phyloP scores from a whole-genome alignment of 2,888 invertebrate species.

The Hypomecis punctinalis region DNA sequence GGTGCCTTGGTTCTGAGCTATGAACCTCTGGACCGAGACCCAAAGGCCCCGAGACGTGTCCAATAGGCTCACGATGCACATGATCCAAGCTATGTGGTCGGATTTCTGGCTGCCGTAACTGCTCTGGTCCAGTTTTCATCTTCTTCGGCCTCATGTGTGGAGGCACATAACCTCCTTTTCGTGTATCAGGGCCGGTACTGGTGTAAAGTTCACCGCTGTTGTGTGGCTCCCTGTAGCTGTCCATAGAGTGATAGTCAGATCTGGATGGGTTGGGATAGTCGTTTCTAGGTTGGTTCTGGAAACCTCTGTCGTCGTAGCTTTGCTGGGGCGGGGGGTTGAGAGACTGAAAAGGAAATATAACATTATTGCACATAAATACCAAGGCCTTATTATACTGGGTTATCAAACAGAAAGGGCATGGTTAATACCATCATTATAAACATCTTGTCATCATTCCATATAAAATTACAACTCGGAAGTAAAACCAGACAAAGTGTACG shows the following conservation, averaged over 20 bases:
- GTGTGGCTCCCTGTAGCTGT: constrained; percentile 16
- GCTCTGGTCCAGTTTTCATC: background rate
- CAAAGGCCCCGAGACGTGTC: background rate
- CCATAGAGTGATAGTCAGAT: constrained; percentile 39
- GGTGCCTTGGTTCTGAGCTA: constrained; percentile 9
- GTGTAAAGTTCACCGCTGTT: constrained; percentile 10
- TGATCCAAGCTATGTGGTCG: constrained; percentile 6
- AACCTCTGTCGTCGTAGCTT: constrained; percentile 50
- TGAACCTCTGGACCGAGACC: constrained; percentile 10
- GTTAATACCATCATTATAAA: too few relatives aligned
- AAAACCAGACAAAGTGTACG: too few relatives aligned
- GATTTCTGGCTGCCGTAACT: background rate
- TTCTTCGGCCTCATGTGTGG: constrained; percentile 6
- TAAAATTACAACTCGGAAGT: too few relatives aligned
- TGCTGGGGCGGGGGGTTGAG: constrained; percentile 38
- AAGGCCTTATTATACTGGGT: too few relatives aligned
- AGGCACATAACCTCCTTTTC: constrained; percentile 13
- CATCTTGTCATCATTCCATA: too few relatives aligned
- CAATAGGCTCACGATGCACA: constrained; percentile 4
- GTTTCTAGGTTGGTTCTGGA: constrained; percentile 49
- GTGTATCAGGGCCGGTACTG: background rate
- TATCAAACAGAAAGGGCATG: too few relatives aligned
- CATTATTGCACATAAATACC: background rate
- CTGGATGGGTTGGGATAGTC: constrained; percentile 50
- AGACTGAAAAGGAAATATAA: constrained; percentile 39